These are phyloP conservation scores for Drosophila robusta DNA, from an alignment of 2,888 invertebrate genomes.

Conservation along the genomic window DNA sequence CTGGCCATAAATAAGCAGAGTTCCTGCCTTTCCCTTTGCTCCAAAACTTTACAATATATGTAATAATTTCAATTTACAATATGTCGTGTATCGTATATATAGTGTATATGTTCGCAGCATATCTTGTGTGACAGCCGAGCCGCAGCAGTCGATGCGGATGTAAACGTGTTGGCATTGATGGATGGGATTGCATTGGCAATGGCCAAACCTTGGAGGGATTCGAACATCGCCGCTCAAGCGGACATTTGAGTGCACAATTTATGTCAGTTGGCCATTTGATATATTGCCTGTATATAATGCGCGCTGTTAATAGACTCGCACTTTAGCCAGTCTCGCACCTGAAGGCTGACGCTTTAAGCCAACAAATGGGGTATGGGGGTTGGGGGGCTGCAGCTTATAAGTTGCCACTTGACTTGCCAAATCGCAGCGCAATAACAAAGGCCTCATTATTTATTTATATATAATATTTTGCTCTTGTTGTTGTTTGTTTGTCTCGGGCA, in stretches of 20 bases:
- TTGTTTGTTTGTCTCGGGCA: constrained; percentile 26
- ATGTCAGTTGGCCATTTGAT: constrained; percentile 69
- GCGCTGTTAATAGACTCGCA: constrained; percentile 49
- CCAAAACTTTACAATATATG: constrained; percentile 56
- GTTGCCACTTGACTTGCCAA: constrained; percentile 68
- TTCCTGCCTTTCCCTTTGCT: background rate
- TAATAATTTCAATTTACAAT: constrained; percentile 75
- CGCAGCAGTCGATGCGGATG: constrained; percentile 33
- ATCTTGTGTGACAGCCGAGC: constrained; percentile 55
- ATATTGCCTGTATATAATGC: constrained; percentile 52
- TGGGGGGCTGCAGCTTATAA: constrained; percentile 2
- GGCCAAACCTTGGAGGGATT: constrained; percentile 13
- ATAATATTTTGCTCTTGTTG: constrained; percentile 33
- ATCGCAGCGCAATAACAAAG: constrained; percentile 68
- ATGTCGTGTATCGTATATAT: constrained; percentile 33
- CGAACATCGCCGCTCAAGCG: constrained; percentile 26
- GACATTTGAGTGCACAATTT: constrained; percentile 70
- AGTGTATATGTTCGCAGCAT: constrained; percentile 30
- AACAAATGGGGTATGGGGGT: background rate
- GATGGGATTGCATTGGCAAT: constrained; percentile 52
- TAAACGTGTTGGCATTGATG: constrained; percentile 73
- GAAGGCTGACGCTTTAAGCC: constrained; percentile 1
- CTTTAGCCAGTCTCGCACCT: constrained; percentile 14
- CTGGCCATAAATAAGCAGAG: constrained; percentile 68
- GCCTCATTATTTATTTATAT: constrained; percentile 74